Conservation (phyloP, 2,888 invertebrate genomes). For the Erebia ligea region DNA sequence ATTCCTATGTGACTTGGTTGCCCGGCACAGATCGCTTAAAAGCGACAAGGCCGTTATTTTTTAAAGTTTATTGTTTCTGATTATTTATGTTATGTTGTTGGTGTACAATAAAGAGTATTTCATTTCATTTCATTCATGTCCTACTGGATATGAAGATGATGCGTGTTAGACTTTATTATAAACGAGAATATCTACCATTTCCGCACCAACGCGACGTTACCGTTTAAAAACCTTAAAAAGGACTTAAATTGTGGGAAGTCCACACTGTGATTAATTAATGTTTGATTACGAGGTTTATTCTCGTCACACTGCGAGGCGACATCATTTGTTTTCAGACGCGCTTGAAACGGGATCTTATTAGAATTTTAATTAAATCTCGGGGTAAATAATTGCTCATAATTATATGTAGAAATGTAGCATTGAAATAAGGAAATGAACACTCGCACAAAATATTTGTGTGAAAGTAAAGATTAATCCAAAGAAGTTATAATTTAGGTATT, state of each 20-base stretch:
- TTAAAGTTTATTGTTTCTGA: no score
- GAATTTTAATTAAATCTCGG: conserved; percentile 41
- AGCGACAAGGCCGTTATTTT: no score
- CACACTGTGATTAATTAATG: conserved; percentile 63
- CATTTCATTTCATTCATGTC: no score
- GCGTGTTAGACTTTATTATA: background rate
- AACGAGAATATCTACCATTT: background rate
- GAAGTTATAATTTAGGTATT: no score
- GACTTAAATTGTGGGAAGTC: background rate
- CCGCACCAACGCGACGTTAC: no score
- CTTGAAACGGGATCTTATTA: conserved; percentile 40
- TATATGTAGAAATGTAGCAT: conserved; percentile 21
- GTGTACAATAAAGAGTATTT: no score
- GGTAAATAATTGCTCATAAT: conserved; percentile 37
- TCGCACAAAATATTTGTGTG: conserved; percentile 8
- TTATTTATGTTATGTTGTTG: no score
- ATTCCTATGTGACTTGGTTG: no score
- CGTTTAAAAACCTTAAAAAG: background rate
- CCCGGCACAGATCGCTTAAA: no score
- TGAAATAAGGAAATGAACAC: conserved; percentile 18
- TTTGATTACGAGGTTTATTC: conserved; percentile 34
- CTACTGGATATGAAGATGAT: no score
- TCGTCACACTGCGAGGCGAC: conserved; percentile 34
- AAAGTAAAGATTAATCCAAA: background rate
- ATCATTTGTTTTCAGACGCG: conserved; percentile 38